These are phyloP conservation scores for Bergia sp. DNA, from an alignment of 92 coral and sea anemone species.

Conservation along the genomic window DNA sequence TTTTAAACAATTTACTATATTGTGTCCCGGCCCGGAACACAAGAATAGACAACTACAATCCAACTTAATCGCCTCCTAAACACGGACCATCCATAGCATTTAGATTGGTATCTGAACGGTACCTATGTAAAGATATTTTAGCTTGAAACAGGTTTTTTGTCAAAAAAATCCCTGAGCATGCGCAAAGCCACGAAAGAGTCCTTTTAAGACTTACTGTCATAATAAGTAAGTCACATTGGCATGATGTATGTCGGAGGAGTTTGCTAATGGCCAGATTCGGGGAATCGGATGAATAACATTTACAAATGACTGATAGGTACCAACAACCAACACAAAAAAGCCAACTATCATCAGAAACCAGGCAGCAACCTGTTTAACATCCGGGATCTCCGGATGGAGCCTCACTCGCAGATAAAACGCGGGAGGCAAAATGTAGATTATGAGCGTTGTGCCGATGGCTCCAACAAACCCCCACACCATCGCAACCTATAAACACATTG, in stretches of 20 bases:
- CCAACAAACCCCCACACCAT: constrained; percentile 97
- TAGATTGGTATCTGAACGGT: too few relatives aligned
- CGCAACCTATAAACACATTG: constrained; percentile 64
- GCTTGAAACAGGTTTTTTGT: too few relatives aligned
- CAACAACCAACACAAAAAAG: constrained; percentile 59
- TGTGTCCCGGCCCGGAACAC: too few relatives aligned
- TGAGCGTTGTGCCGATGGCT: constrained; percentile 74
- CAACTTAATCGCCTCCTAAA: too few relatives aligned
- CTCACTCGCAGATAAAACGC: constrained; percentile 90
- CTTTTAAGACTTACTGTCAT: background rate
- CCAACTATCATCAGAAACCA: constrained; percentile 86
- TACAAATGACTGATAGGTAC: constrained; percentile 85
- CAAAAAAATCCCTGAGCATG: too few relatives aligned
- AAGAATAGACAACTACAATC: too few relatives aligned
- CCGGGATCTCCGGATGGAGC: constrained; percentile 79
- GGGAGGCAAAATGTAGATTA: constrained; percentile 83
- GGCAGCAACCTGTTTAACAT: constrained; percentile 85
- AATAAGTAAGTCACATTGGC: background rate
- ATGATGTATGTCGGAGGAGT: background rate
- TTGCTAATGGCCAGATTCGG: constrained; percentile 14
- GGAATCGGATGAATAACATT: constrained; percentile 78
- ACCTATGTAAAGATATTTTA: too few relatives aligned
- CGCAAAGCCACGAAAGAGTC: too few relatives aligned
- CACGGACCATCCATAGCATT: too few relatives aligned
- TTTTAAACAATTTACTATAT: too few relatives aligned